A percentile compares a stretch with the other conserved stretches of the same genome.
phyloP scores from a whole-genome alignment of 2,113 vertebrate species.

The Poecilia latipinna region DNA sequence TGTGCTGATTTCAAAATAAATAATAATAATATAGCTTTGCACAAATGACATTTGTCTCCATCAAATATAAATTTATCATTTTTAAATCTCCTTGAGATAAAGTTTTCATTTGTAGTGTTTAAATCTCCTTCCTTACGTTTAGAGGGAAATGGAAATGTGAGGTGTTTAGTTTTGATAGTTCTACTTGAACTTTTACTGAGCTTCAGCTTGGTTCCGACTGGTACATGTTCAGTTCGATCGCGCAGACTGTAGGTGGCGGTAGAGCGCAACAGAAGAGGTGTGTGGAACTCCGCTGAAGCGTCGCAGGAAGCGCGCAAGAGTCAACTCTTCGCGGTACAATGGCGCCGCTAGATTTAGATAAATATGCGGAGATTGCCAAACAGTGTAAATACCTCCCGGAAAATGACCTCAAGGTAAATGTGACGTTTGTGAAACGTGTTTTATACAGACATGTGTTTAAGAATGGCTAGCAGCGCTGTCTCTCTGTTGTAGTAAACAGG shows the following conservation, averaged over 20 bases:
- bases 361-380: slow-evolving; percentile 95
- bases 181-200: neutral
- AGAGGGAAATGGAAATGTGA: no score
- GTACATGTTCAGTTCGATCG: neutral
- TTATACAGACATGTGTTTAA: accelerated
- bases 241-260: neutral
- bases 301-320: slow-evolving; percentile 56
- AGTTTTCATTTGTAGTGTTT: neutral
- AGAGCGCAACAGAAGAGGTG: neutral
- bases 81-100: neutral
- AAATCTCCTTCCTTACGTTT: neutral
- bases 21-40: neutral
- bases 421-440: neutral
- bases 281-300: neutral
- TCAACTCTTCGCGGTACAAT: slow-evolving; percentile 68
- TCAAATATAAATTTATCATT: neutral
- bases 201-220: no score
- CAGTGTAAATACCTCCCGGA: slow-evolving; percentile 97
- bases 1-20: neutral
- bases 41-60: neutral
- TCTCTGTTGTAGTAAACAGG: neutral
- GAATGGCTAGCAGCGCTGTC: accelerated
- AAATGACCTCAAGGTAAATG: slow-evolving; percentile 92
- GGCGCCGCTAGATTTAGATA: slow-evolving; percentile 95
- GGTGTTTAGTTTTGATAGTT: neutral